Conservation (phyloP, 2,797 vertebrate species). For the Bovichtus diacanthus region DNA sequence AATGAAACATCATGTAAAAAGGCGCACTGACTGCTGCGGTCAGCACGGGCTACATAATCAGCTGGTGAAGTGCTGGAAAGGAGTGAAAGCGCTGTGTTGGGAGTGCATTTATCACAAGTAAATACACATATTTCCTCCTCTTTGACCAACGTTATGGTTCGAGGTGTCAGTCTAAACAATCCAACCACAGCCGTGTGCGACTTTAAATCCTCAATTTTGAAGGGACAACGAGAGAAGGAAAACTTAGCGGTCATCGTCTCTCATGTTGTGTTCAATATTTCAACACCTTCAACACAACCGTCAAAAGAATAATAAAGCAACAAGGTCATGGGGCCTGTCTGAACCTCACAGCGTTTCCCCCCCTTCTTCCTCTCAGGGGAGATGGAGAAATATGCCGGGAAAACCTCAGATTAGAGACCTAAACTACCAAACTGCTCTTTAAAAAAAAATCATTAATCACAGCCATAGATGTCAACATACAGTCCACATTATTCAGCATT, state of each 20-base stretch:
- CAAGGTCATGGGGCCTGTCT: slow-evolving; percentile 86
- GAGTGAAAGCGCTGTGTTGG: slow-evolving; percentile 65
- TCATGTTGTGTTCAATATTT: slow-evolving; percentile 90
- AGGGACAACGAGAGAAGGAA: slow-evolving; percentile 69
- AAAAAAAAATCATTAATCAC: slow-evolving; percentile 79
- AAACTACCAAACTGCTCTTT: slow-evolving; percentile 84
- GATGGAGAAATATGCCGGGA: slow-evolving; percentile 84
- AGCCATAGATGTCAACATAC: slow-evolving; percentile 63
- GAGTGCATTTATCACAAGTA: slow-evolving; percentile 83
- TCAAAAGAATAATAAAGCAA: slow-evolving; percentile 89
- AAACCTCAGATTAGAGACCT: slow-evolving; percentile 85
- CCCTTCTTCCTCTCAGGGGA: slow-evolving; percentile 88
- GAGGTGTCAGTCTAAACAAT: slow-evolving; percentile 90
- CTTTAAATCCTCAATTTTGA: slow-evolving; percentile 67
- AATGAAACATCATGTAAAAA: slow-evolving; percentile 25
- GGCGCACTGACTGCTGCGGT: slow-evolving; percentile 21
- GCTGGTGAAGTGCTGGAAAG: slow-evolving; percentile 64
- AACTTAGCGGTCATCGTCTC: slow-evolving; percentile 85
- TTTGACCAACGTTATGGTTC: slow-evolving; percentile 87
- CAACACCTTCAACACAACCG: slow-evolving; percentile 86
- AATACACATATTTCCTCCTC: slow-evolving; percentile 82
- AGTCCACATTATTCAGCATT: slow-evolving; percentile 38
- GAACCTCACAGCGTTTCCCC: slow-evolving; percentile 85
- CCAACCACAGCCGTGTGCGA: slow-evolving; percentile 82
- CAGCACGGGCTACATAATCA: slow-evolving; percentile 21